Evolutionary conservation across 2,888 invertebrate genomes (phyloP).

Genomic region (Limnephilus auricula): DNA sequence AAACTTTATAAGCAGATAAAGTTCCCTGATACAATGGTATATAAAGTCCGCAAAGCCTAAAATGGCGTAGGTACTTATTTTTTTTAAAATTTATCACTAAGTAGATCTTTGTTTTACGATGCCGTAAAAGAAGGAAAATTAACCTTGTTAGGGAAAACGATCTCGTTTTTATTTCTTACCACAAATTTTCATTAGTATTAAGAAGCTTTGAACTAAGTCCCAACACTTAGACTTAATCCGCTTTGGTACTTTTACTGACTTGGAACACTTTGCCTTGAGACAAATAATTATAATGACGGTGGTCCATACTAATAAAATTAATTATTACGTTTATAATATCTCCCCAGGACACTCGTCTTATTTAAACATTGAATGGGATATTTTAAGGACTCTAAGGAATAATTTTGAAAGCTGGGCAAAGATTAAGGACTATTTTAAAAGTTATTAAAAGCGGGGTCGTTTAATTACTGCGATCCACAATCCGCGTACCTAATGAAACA

Average conservation of each 20-base stretch:
- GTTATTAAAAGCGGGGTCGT: not conserved
- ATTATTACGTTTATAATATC: not conserved
- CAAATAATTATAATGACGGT: slow-evolving; percentile 7
- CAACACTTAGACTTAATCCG: slow-evolving; percentile 18
- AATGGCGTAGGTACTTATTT: not conserved
- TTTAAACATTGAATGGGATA: not conserved
- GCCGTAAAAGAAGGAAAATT: slow-evolving; percentile 13
- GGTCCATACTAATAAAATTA: not conserved
- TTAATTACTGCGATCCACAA: not conserved
- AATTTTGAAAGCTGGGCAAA: not conserved
- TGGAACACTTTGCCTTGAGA: slow-evolving; percentile 7
- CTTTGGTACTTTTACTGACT: not conserved
- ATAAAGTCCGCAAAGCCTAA: not conserved
- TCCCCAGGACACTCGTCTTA: not conserved
- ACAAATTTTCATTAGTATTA: slow-evolving; percentile 25
- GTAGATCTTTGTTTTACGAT: slow-evolving; percentile 18
- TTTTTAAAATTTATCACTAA: not conserved
- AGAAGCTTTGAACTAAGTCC: not conserved
- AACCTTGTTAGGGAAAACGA: not conserved
- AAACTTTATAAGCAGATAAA: not conserved
- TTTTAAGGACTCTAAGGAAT: not conserved
- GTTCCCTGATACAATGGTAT: not conserved
- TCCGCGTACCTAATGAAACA: not conserved
- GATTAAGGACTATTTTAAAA: not conserved
- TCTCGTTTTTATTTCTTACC: slow-evolving; percentile 15